Percentiles rank a stretch among this genome's conserved stretches.
Evolutionary conservation across 2,113 vertebrate species (phyloP).

Genomic region (Gobius niger): DNA sequence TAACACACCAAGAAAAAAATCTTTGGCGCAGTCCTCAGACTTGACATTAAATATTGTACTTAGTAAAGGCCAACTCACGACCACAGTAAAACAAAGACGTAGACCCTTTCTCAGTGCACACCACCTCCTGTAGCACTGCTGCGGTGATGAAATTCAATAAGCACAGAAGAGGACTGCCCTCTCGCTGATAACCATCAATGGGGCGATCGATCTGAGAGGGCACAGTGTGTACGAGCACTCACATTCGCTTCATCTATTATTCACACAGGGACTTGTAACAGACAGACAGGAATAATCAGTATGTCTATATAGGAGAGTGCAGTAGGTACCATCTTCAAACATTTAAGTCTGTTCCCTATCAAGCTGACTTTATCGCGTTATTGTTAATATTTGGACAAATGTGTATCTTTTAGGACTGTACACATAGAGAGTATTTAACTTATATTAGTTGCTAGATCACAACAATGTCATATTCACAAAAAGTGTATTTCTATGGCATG

Average conservation of each 20-base stretch:
- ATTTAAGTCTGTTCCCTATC: not conserved
- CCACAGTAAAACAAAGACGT: constrained; percentile 65
- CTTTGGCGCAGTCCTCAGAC: constrained; percentile 54
- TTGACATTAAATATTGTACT: constrained; percentile 61
- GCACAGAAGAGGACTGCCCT: constrained; percentile 72
- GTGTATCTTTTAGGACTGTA: not conserved
- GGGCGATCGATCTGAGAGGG: constrained; percentile 66
- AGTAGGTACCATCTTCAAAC: constrained; percentile 32
- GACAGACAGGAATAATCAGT: constrained; percentile 58
- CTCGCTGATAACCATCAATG: constrained; percentile 75
- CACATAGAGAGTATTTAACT: too few species aligned
- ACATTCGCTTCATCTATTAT: constrained; percentile 47
- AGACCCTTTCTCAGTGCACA: constrained; percentile 21
- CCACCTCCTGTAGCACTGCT: constrained; percentile 41
- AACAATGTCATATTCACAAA: too few species aligned
- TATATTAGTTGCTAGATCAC: too few species aligned
- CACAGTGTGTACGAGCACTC: constrained; percentile 5
- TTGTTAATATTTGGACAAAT: not conserved
- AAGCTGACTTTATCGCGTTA: not conserved
- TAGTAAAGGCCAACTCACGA: constrained; percentile 62
- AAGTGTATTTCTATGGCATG: too few species aligned
- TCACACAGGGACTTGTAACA: constrained; percentile 58
- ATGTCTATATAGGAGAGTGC: constrained; percentile 46
- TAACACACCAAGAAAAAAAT: constrained; percentile 70
- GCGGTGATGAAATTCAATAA: constrained; percentile 79